Percentiles rank a stretch among this genome's conserved stretches.
Evolutionary conservation across 2,113 vertebrate species (phyloP).

Genomic region (Labeo rohita): DNA sequence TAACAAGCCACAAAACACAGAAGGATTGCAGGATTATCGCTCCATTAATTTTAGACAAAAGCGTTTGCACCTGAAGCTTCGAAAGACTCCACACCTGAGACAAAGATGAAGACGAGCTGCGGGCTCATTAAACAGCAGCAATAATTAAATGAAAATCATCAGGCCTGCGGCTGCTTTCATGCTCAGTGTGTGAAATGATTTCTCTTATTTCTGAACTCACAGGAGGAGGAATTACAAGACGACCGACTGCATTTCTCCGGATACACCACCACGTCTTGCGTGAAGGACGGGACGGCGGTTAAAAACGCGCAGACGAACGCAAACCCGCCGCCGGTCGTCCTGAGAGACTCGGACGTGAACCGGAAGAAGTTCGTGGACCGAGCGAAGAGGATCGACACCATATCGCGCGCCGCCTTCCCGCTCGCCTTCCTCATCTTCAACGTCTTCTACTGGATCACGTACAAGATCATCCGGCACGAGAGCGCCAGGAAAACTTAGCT

Average conservation of each 20-base stretch:
- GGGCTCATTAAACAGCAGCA: background rate
- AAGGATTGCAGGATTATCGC: background rate
- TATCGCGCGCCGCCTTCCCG: constrained; percentile 95
- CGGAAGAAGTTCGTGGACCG: constrained; percentile 97
- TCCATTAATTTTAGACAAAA: background rate
- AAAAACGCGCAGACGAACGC: constrained; percentile 81
- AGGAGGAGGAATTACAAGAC: constrained; percentile 93
- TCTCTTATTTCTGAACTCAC: constrained; percentile 32
- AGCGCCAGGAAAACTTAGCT: constrained; percentile 78
- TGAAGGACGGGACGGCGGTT: constrained; percentile 87
- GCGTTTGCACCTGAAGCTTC: background rate
- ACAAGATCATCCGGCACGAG: constrained; percentile 97
- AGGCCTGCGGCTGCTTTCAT: background rate
- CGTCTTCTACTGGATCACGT: constrained; percentile 99
- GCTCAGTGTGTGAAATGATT: background rate
- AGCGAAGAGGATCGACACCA: constrained; percentile 97
- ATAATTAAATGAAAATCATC: background rate
- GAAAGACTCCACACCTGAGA: constrained; percentile 23
- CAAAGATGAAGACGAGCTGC: background rate
- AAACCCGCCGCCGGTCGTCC: constrained; percentile 73
- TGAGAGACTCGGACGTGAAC: constrained; percentile 88
- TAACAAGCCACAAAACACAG: background rate
- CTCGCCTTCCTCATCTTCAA: constrained; percentile 99
- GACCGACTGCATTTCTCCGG: constrained; percentile 93
- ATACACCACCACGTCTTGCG: constrained; percentile 90